A percentile compares a stretch with the other conserved stretches of the same genome.
Evolutionary conservation across 2,113 vertebrate genomes (phyloP).

Genomic region (Gallinago jamesoni): DNA sequence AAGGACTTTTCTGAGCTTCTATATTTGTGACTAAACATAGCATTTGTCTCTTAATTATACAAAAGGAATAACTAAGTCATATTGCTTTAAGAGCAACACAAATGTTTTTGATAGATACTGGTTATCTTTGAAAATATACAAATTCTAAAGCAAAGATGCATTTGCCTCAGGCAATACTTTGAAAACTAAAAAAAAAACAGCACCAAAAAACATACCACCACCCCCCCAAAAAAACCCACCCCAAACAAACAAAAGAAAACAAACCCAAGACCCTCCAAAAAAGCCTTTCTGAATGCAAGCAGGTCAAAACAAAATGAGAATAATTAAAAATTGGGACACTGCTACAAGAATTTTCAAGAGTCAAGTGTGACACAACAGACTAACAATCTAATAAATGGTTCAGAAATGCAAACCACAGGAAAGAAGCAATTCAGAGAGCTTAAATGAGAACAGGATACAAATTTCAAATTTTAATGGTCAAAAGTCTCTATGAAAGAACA

Average conservation of each 20-base stretch:
- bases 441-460: not conserved
- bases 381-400: not conserved
- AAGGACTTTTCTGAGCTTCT: not conserved
- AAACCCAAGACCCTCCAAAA: not conserved
- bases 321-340: not conserved
- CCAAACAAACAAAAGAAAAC: not conserved
- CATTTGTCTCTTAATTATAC: not conserved
- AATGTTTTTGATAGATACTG: not conserved
- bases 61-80: not conserved
- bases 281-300: not conserved
- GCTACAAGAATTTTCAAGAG: not conserved
- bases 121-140: not conserved
- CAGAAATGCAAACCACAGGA: not conserved
- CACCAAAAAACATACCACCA: no score
- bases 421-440: not conserved
- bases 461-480: not conserved
- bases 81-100: not conserved
- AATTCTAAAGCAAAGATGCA: not conserved
- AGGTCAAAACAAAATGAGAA: not conserved
- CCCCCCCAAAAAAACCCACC: not conserved
- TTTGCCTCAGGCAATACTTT: not conserved
- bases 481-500: not conserved
- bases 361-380: not conserved
- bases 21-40: not conserved
- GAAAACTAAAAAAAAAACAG: not conserved